Evolutionary conservation across 2,113 vertebrate species (phyloP), one percentile per base, ranked within the genome.

Genomic region (Pelodiscus sinensis): DNA sequence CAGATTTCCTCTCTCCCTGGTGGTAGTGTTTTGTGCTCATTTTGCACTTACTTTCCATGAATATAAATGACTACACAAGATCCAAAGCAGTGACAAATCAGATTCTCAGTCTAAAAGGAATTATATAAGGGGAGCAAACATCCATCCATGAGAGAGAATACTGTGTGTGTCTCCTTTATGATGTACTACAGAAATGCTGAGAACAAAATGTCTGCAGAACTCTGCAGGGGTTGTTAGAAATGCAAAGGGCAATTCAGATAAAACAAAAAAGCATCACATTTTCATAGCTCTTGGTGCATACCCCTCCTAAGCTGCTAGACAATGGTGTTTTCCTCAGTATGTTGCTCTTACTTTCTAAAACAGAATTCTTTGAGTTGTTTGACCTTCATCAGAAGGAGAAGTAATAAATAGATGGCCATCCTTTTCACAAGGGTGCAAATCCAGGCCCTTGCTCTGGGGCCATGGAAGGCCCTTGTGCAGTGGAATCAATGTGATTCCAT

Each of bases 371-470:
- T 96, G 55, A 90, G 79, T 65, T 82, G 10, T 51, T 24, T 81
- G 87, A 87, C 71, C 73, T 92, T 60, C n/a, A 12, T 81, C 92
- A 82, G 83, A 68, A 60, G 38, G 75, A 92, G 68, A 94, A 96
- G 86, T 82, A 94, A 73, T 91, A 90, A 88, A 92, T 92, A 86
- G 60, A 87, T 57, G n/a, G n/a, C 50, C 38, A 80, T 90, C n/a
- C 81, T 87, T 93, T 91, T 89, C 9, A n/a, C 56, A 68, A 85
- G 56, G 81, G n/a, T 93, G 75, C 80, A 87, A 80, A 96, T 21
- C 68, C 80, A 10, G 87, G 22, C 92, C 94, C 29, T 52, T 89
- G 93, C 94, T 94, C 84, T 93, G 81, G 60, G 82, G 85, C 87
- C 60, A 25, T 83, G 60, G 86, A 92, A 92, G 81, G 73, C 65